A percentile compares a stretch with the other conserved stretches of the same genome.
phyloP scores from a whole-genome alignment of 2,888 invertebrate species.

The Drosophila mercatorum region DNA sequence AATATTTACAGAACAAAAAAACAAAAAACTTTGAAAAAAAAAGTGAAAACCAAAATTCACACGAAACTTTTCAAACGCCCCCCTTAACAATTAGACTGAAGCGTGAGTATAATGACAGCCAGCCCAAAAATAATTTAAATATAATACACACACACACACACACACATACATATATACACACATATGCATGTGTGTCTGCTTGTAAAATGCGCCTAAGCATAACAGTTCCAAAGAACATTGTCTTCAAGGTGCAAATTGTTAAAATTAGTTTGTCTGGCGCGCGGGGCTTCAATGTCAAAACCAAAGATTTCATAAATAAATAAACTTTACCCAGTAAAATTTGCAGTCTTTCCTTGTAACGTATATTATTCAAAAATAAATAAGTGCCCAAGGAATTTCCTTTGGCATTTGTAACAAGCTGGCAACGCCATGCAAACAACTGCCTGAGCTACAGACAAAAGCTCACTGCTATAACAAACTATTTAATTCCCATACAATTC shows the following conservation, averaged over 20 bases:
- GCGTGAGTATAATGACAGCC: conserved; percentile 44
- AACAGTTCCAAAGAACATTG: conserved; percentile 8
- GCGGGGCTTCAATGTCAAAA: conserved; percentile 20
- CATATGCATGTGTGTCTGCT: conserved; percentile 6
- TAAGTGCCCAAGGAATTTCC: neutral
- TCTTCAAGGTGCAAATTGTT: conserved; percentile 35
- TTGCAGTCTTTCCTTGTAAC: neutral
- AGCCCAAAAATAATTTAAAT: conserved; percentile 22
- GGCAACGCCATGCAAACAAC: conserved; percentile 29
- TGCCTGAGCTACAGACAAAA: neutral
- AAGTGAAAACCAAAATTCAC: neutral
- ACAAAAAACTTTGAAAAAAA: conserved; percentile 3
- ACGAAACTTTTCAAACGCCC: conserved; percentile 12
- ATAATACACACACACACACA: conserved; percentile 5
- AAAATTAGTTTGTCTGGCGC: conserved; percentile 22
- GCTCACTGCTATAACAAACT: conserved; percentile 11
- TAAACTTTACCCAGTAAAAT: conserved; percentile 39
- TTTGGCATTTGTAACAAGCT: neutral
- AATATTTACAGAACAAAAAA: conserved; percentile 53
- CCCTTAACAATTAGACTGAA: conserved; percentile 61
- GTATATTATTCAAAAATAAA: neutral
- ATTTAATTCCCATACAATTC: neutral
- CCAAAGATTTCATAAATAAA: conserved; percentile 34
- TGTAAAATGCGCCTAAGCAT: conserved; percentile 14
- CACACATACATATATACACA: neutral